Evolutionary conservation across 2,113 vertebrate genomes (phyloP), one percentile per base, ranked within the genome.

Genomic region (Mormyrus lacerda): DNA sequence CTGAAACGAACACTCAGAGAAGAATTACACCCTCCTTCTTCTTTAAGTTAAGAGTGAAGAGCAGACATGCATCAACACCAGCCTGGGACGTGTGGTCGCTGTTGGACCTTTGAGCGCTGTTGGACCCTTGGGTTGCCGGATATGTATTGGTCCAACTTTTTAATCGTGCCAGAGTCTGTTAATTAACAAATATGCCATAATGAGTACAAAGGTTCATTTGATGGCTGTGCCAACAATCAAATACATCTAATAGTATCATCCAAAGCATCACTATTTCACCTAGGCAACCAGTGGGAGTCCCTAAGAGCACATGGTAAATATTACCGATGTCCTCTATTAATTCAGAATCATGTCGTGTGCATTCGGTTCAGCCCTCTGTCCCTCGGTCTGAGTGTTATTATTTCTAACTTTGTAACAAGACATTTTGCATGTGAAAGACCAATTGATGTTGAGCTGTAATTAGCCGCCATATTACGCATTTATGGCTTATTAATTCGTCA

Each of bases 201-300:
- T 21, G 79, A 84, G 50, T 84, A 89, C 61, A 89, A 84, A 61
- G 45, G 53, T 44, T 86, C 27, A 79, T 85, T 85, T 61, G 50
- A 79, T 85, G 39, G 50, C 51, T 11, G 31, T 79, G 89, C 47
- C 87, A 69, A 48, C 45, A 76, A 76, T 17, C 51, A 87, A 79
- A 91, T 83, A 76, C 84, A 58, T 45, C 89, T 86, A 88, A 44
- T 31, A 27, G 35, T 48, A 61, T 89, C 42, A 2, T 35, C 90
- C 83, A 39, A 51, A 89, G 88, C 90, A 39, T 45, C 87, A 69
- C 35, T 15, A 61, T 82, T 69, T 91, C 87, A 90, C 65, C 65
- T 87, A 69, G 35, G 24, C 83, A 48, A 58, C 19, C 24, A 89
- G 39, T 17, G 13, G 6, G 27, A 3, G 5, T 13, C 58, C 45